A percentile compares a stretch with the other conserved stretches of the same genome.
These are phyloP conservation scores for Istiophorus platypterus DNA, from an alignment of 2,113 vertebrate genomes.

Conservation along the genomic window DNA sequence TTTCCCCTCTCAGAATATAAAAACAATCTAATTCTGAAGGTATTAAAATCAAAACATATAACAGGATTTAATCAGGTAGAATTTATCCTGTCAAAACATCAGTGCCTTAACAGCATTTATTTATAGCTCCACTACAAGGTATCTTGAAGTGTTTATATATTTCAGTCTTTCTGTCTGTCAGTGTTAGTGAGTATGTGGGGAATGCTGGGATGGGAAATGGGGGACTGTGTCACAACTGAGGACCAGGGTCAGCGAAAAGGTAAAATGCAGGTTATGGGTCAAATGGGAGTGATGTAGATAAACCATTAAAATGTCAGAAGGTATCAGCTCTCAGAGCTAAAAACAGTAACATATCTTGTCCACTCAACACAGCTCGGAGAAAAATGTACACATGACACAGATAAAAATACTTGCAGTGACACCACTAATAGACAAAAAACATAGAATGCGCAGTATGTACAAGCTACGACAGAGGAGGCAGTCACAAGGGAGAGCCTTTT, in stretches of 20 bases:
- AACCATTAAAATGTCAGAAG: not conserved
- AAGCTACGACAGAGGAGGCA: not conserved
- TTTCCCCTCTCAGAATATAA: not conserved
- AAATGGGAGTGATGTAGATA: not conserved
- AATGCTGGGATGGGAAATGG: not conserved
- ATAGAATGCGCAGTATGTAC: not conserved
- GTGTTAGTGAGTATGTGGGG: not conserved
- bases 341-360: not conserved
- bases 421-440: not conserved
- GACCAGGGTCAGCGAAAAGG: not conserved
- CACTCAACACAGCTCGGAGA: not conserved
- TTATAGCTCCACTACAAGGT: not conserved
- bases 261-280: not conserved
- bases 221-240: not conserved
- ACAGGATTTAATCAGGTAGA: not conserved
- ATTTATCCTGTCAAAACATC: not conserved
- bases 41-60: not conserved
- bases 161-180: not conserved
- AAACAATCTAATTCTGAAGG: not conserved
- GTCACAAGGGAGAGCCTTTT: not conserved
- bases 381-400: not conserved
- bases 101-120: not conserved
- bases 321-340: not conserved
- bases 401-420: constrained; percentile 23
- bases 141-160: constrained; percentile 1